A percentile compares a stretch with the other conserved stretches of the same genome.
Evolutionary conservation across 2,113 vertebrate genomes (phyloP).

Genomic region (Propithecus coquereli): DNA sequence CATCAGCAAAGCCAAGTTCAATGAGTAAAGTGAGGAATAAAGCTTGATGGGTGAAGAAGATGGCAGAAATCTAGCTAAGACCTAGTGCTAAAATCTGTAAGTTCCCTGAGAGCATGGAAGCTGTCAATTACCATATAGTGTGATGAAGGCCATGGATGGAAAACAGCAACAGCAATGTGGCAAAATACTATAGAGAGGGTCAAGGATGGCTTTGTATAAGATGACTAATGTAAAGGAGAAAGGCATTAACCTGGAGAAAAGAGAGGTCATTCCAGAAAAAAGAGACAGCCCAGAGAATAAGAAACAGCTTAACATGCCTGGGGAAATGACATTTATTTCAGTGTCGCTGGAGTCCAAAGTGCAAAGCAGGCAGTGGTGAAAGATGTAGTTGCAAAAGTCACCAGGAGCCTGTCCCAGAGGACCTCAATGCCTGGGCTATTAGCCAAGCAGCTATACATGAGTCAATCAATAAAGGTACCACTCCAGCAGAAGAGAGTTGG

Average conservation of each 20-base stretch:
- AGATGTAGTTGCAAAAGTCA: neutral
- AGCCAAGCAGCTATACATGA: neutral
- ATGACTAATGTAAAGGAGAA: neutral
- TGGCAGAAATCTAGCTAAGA: conserved; percentile 8
- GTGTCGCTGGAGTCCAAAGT: neutral
- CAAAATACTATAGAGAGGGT: neutral
- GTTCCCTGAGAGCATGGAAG: neutral
- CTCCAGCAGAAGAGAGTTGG: neutral
- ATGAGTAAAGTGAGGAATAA: neutral
- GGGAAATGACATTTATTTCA: conserved; percentile 22
- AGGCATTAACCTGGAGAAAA: conserved; percentile 1
- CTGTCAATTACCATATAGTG: neutral
- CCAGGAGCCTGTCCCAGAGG: neutral
- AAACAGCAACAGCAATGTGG: neutral
- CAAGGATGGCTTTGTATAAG: neutral
- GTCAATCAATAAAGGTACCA: neutral
- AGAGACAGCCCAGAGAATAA: neutral
- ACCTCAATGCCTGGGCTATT: neutral
- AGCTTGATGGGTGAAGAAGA: neutral
- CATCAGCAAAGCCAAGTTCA: conserved; percentile 35
- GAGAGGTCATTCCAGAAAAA: neutral
- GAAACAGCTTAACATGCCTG: neutral
- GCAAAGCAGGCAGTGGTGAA: neutral
- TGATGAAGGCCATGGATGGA: neutral
- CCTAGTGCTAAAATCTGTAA: neutral